Evolutionary conservation across 2,888 invertebrate species (phyloP), one percentile per base, ranked within the genome.

Genomic region (Rhagonycha fulva): DNA sequence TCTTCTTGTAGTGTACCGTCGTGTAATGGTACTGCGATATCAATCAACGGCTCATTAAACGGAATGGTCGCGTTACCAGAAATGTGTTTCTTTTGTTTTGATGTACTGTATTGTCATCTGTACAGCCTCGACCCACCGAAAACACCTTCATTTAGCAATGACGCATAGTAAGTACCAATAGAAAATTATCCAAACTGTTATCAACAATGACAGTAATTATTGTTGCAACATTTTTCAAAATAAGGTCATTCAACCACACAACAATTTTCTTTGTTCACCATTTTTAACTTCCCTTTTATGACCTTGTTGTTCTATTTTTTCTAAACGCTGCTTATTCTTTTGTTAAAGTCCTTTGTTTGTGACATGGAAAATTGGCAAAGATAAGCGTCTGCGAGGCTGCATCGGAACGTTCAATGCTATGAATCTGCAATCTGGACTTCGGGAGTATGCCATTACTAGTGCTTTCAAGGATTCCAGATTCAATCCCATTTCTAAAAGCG

Each of bases 81-180:
- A 88, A 99, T 99, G 99, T 98, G 98, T 88, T 96, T 95, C 91
- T 99, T 96, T 91, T 99, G 99, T 92, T 99, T 99, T 91, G 99
- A 99, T 90, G 98, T 98, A 84, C 93, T 99, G 82, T 95, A 98
- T 89, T 94, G 94, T 89, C 96, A 98, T 90, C 92, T 99, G 85
- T 95, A 98, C 89, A 96, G 95, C 88, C 92, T 96, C 88, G 97
- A 98, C 83, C 94, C 96, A 83, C 98, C 98, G 82, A 95, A 94
- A 88, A 91, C 94, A 83, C 97, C 98, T 85, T 92, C 93, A 88
- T 98, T 99, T 89, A 95, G 96, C 86, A 98, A 98, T 88, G 97
- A 98, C 87, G 94, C 96, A 87, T 98, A 94, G 97, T 98, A 92
- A 95, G 96, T 93, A 87, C 76, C 79, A 62, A 24, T 12, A 61